These are phyloP conservation scores for Drosophila pseudotakahashii DNA, from an alignment of 2,888 invertebrate genomes.

Conservation along the genomic window DNA sequence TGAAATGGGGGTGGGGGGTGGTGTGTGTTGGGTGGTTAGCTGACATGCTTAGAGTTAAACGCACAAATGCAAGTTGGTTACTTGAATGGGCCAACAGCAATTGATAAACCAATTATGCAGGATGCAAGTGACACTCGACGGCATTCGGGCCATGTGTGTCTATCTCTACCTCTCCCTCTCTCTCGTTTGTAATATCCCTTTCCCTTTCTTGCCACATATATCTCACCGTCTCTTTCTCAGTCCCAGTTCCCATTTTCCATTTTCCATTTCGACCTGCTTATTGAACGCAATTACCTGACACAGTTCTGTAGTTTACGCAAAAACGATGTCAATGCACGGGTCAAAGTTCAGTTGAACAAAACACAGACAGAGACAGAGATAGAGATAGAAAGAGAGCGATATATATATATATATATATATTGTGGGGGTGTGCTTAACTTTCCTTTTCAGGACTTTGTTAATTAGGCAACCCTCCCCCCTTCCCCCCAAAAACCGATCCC, in stretches of 20 bases:
- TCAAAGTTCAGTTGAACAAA: conserved; percentile 63
- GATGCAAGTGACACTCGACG: conserved; percentile 60
- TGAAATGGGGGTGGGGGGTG: too few species aligned
- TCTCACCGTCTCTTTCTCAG: conserved; percentile 1
- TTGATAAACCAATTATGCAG: conserved; percentile 70
- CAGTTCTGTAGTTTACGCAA: conserved; percentile 53
- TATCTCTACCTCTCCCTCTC: background rate
- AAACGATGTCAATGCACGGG: conserved; percentile 71
- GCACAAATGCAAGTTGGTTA: conserved; percentile 44
- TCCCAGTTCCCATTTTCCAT: conserved; percentile 17
- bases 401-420: accelerated
- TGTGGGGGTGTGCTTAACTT: conserved; percentile 33
- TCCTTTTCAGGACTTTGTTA: conserved; percentile 59
- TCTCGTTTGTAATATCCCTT: background rate
- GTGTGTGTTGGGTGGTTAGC: too few species aligned
- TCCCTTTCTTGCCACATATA: background rate
- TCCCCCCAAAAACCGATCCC: conserved; percentile 19
- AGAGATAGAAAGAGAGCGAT: background rate
- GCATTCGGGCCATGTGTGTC: conserved; percentile 21
- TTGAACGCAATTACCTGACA: conserved; percentile 77
- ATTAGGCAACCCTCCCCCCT: conserved; percentile 52
- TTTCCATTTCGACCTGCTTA: conserved; percentile 64
- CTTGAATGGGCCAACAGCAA: conserved; percentile 42
- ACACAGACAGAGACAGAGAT: conserved; percentile 7
- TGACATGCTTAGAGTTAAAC: conserved; percentile 29